Conservation (phyloP, 2,113 vertebrate species). For the Phyllostomus discolor region DNA sequence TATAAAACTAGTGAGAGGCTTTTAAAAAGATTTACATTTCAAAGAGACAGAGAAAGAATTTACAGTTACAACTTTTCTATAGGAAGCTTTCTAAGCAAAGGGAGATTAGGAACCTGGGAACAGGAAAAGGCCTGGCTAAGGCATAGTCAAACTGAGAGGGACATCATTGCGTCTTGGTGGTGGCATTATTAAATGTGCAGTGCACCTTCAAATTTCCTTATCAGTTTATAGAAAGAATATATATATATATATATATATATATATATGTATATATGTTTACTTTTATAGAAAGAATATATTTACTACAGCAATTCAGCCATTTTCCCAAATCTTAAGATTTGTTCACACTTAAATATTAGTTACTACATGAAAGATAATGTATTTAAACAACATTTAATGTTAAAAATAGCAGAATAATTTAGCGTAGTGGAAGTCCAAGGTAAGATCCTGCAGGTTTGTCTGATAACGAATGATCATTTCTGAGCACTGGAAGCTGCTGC, state of each 20-base stretch:
- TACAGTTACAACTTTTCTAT: background rate
- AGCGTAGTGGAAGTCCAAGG: background rate
- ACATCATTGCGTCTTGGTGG: background rate
- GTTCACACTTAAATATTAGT: background rate
- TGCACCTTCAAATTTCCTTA: background rate
- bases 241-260: background rate
- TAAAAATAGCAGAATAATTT: background rate
- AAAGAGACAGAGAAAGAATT: background rate
- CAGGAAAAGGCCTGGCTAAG: background rate
- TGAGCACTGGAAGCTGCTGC: background rate
- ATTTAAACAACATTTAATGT: background rate
- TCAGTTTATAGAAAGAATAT: background rate
- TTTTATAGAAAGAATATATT: background rate
- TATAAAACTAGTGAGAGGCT: background rate
- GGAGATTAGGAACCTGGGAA: background rate
- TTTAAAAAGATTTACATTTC: conserved; percentile 16
- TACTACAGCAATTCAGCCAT: background rate
- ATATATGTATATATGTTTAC: background rate
- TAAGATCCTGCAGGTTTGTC: background rate
- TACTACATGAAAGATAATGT: background rate
- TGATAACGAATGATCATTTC: background rate
- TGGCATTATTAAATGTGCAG: background rate
- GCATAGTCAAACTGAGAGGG: background rate
- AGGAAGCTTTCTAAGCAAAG: background rate
- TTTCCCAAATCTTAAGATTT: background rate